phyloP scores from a whole-genome alignment of 1,140 invertebrate genomes.

The Drosophila paulistorum region DNA sequence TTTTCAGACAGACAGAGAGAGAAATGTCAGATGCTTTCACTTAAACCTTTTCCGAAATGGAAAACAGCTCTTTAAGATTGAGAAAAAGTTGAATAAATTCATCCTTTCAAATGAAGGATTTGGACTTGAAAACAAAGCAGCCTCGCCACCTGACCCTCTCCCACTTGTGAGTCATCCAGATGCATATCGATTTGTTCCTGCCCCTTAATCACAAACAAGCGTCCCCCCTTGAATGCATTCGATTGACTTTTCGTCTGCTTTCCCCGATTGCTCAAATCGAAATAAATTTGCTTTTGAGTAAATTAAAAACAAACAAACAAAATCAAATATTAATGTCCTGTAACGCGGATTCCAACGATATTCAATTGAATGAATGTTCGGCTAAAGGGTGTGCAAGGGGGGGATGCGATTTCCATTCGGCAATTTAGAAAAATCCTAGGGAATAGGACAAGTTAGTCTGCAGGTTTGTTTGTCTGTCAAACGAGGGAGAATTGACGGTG shows the following conservation, averaged over 20 bases:
- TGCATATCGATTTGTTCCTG: slow-evolving; percentile 8
- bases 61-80: slow-evolving; percentile 1
- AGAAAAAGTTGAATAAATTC: background rate
- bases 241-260: slow-evolving; percentile 15
- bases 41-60: slow-evolving; percentile 4
- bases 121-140: background rate
- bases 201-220: background rate
- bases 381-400: background rate
- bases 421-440: slow-evolving; percentile 63
- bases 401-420: background rate
- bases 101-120: background rate
- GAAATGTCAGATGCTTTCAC: slow-evolving; percentile 10
- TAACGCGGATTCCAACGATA: slow-evolving; percentile 50
- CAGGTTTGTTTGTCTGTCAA: slow-evolving; percentile 43
- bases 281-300: slow-evolving; percentile 66
- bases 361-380: slow-evolving; percentile 41
- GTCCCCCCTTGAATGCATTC: background rate
- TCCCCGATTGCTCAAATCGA: slow-evolving; percentile 35
- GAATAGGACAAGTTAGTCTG: slow-evolving; percentile 24
- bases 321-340: slow-evolving; percentile 75
- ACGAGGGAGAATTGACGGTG: background rate
- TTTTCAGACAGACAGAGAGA: background rate
- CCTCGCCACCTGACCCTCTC: background rate
- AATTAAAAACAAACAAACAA: slow-evolving; percentile 77
- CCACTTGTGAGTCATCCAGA: background rate